Conservation (phyloP, 2,888 invertebrate species). For the Strigamia maritima region DNA sequence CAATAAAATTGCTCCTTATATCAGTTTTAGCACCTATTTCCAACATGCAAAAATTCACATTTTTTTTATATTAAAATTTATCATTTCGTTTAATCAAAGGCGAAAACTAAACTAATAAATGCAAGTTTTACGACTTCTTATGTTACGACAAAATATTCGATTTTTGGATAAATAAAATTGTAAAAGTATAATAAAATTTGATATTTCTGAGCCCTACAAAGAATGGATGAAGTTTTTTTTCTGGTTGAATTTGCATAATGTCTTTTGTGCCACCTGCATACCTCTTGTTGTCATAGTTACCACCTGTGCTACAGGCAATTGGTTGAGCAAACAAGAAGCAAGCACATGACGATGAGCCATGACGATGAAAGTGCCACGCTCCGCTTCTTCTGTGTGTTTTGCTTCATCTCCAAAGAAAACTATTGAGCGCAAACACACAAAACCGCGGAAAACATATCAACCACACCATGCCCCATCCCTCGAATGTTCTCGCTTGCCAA, state of each 20-base stretch:
- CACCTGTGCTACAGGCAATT: conserved; percentile 27
- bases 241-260: neutral
- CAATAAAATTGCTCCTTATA: conserved; percentile 17
- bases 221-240: neutral
- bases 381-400: conserved; percentile 18
- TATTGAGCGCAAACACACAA: conserved; percentile 22
- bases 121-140: neutral
- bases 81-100: neutral
- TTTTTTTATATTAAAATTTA: neutral
- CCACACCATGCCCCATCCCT: neutral
- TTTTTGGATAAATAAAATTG: too few species aligned
- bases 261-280: conserved; percentile 16
- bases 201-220: too few species aligned
- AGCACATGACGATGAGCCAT: conserved; percentile 25
- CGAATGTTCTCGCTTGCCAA: conserved; percentile 7
- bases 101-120: neutral
- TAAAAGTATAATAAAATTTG: too few species aligned
- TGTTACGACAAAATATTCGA: neutral
- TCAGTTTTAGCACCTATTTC: conserved; percentile 3
- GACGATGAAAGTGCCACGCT: neutral
- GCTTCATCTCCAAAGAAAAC: conserved; percentile 29
- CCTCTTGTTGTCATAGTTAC: conserved; percentile 16
- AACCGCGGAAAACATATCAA: conserved; percentile 21
- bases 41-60: neutral
- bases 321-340: conserved; percentile 27